These are phyloP conservation scores for Eulemur macaco DNA, from an alignment of 2,113 vertebrate species.

Conservation along the genomic window DNA sequence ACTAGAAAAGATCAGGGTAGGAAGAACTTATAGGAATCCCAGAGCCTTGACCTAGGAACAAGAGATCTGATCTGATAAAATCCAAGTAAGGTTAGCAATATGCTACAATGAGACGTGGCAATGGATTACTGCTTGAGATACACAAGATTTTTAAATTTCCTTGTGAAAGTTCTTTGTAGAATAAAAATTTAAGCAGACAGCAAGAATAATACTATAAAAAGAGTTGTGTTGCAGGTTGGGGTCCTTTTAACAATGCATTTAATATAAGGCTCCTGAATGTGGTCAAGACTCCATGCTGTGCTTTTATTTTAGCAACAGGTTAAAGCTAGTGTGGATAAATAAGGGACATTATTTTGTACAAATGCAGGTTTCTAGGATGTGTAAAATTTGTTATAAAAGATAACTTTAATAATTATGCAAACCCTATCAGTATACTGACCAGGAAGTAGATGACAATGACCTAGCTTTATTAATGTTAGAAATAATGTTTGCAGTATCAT, in stretches of 20 bases:
- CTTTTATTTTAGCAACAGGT: not conserved
- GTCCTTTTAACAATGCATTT: not conserved
- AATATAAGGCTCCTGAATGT: not conserved
- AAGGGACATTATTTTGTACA: not conserved
- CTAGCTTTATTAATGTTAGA: not conserved
- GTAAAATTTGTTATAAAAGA: not conserved
- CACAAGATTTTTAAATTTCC: not conserved
- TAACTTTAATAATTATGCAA: not conserved
- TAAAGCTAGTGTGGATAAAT: not conserved
- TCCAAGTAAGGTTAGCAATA: not conserved
- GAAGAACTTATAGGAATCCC: not conserved
- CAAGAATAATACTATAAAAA: slow-evolving; percentile 1
- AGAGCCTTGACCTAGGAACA: slow-evolving; percentile 11
- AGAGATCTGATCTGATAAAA: not conserved
- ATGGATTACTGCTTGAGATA: not conserved
- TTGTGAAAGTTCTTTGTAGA: not conserved
- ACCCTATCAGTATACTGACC: not conserved
- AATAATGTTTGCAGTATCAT: not conserved
- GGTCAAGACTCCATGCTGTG: not conserved
- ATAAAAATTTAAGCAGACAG: slow-evolving; percentile 3
- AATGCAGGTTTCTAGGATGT: not conserved
- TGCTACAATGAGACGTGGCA: not conserved
- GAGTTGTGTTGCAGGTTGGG: not conserved
- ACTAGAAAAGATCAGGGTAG: not conserved
- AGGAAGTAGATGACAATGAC: not conserved